Conservation (phyloP, 2,888 invertebrate species). For the Globia sparganii region DNA sequence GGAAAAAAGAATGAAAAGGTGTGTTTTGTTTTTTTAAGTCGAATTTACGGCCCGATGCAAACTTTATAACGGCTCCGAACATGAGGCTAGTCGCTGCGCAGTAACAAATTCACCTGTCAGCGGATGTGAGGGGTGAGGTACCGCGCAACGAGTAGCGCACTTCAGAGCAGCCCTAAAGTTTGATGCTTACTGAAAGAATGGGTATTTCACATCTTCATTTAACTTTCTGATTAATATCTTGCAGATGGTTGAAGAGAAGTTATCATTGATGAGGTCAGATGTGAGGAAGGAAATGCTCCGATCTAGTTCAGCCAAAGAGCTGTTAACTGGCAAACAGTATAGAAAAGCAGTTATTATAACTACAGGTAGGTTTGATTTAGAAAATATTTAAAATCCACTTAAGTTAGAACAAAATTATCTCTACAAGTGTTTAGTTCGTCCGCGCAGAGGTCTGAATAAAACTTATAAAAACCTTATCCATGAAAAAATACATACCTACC, state of each 20-base stretch:
- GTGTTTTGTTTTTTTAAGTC: not conserved
- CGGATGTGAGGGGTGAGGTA: not conserved
- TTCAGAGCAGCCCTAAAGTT: not conserved
- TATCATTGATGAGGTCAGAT: conserved; percentile 78
- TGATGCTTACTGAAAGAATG: not conserved
- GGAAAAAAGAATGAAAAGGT: conserved; percentile 52
- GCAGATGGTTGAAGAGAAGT: conserved; percentile 77
- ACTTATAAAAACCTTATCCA: no score
- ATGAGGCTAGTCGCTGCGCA: not conserved
- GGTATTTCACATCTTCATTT: no score
- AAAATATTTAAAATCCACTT: not conserved
- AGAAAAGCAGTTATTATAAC: conserved; percentile 83
- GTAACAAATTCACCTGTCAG: not conserved
- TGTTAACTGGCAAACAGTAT: conserved; percentile 87
- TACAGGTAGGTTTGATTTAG: conserved; percentile 71
- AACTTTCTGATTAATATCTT: conserved; percentile 43
- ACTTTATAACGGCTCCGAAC: not conserved
- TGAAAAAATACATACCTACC: not conserved
- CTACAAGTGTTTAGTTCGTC: no score
- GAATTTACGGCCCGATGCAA: not conserved
- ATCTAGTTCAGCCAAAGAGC: conserved; percentile 83
- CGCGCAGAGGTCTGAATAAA: not conserved
- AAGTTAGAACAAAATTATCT: not conserved
- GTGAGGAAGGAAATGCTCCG: conserved; percentile 86
- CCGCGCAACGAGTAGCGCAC: not conserved